Percentiles rank a stretch among this genome's conserved stretches.
Evolutionary conservation across 1,140 invertebrate species (phyloP).

Genomic region (Lutraria rhynchaena): DNA sequence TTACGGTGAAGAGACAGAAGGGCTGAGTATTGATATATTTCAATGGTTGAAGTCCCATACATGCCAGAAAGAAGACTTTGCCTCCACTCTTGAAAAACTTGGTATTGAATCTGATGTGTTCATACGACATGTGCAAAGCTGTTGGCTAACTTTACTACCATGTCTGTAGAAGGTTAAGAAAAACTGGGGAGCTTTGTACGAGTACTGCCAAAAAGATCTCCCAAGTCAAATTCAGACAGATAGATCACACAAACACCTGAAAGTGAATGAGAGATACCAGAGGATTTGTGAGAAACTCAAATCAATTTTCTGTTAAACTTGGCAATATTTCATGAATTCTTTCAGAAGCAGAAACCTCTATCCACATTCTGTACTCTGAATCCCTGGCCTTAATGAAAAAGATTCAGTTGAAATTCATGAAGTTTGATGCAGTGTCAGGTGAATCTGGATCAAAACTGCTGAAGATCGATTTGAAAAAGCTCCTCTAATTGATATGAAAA

Average conservation of each 20-base stretch:
- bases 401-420: neutral
- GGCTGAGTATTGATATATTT: slow-evolving; percentile 62
- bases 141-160: slow-evolving; percentile 25
- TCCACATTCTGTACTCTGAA: too few relatives aligned
- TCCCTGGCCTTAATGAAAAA: too few relatives aligned
- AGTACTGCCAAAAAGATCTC: neutral
- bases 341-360: slow-evolving; percentile 24
- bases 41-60: slow-evolving; percentile 68
- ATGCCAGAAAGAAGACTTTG: slow-evolving; percentile 67
- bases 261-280: slow-evolving; percentile 4
- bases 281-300: neutral
- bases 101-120: slow-evolving; percentile 2
- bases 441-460: neutral
- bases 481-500: neutral
- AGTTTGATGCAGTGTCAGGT: slow-evolving; percentile 6
- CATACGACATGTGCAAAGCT: slow-evolving; percentile 16
- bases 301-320: slow-evolving; percentile 5
- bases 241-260: neutral
- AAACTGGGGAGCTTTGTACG: slow-evolving; percentile 26
- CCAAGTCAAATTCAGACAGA: neutral
- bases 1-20: slow-evolving; percentile 60
- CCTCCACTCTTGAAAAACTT: slow-evolving; percentile 14
- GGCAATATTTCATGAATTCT: neutral
- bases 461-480: neutral
- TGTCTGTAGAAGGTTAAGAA: slow-evolving; percentile 27